Conservation (phyloP, 2,888 invertebrate genomes). For the Pheosia gnoma region DNA sequence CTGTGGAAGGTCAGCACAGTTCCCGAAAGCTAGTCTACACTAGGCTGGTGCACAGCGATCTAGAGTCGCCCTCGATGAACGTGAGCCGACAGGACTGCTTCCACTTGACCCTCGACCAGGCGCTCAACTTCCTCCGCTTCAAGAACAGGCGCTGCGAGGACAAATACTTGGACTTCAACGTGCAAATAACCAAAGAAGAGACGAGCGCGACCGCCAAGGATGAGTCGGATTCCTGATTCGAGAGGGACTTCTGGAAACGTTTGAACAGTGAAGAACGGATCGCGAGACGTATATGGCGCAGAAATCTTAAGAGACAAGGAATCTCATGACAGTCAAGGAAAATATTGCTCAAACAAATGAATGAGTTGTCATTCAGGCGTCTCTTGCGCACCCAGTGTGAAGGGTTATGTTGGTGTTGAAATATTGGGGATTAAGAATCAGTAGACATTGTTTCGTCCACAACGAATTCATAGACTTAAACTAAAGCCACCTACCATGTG, state of each 20-base stretch:
- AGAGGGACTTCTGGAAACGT: background rate
- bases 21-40: conserved; percentile 60
- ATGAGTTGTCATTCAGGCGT: background rate
- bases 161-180: conserved; percentile 55
- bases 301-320: conserved; percentile 3
- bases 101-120: conserved; percentile 70
- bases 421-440: background rate
- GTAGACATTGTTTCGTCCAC: background rate
- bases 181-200: conserved; percentile 48
- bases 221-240: conserved; percentile 48
- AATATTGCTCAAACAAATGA: conserved; percentile 2
- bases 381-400: conserved; percentile 1
- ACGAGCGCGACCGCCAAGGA: conserved; percentile 33
- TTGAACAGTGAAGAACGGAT: conserved; percentile 1
- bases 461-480: no score
- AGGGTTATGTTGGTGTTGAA: conserved; percentile 1
- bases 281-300: background rate
- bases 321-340: conserved; percentile 7
- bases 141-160: conserved; percentile 66
- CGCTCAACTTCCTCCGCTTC: conserved; percentile 66
- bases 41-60: conserved; percentile 71
- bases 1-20: conserved; percentile 61
- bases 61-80: conserved; percentile 64
- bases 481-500: no score
- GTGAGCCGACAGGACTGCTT: conserved; percentile 72